Base-by-base conservation (phyloP, 2,888 invertebrate genomes). In the Biston betularia region DNA sequence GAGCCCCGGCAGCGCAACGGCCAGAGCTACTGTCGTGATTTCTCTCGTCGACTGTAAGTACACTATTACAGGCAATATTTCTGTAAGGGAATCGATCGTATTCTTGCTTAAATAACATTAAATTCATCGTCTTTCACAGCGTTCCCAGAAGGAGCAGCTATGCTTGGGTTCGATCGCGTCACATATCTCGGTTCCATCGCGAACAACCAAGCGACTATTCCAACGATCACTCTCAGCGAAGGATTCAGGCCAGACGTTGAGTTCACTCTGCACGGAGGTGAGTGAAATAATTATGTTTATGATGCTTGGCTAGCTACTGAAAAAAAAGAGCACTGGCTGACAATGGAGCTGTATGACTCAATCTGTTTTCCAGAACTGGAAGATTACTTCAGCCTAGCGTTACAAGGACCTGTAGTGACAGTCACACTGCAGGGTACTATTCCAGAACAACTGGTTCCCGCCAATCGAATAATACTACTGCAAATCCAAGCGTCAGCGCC, bases 101-200 rank as follows among this genome's bases (percentile, higher is more conserved):
- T 48, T 48, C 10, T 5, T 6, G 9, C 3, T 50, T 5, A n/a
- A 34, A 9, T n/a, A n/a, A 35, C 8, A 24, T 12, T 35, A 50
- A 50, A n/a, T 2, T 12, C 35, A 35, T 0, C 9, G 8, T 7
- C 0, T 55, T 12, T 49, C n/a, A 53, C 70, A 48, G 66, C 61
- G 10, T 49, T 48, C 42, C 59, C 71, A n/a, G 64, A 71, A 7
- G 54, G 67, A 9, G 63, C 61, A 5, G 40, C 0, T 8, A 35
- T 75, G 40, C 75, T 82, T 44, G 77, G 74, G 12, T 83, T 83
- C 49, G 78, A 83, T 46, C 70, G 69, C 53, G 58, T 72, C 11
- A 75, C 71, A 34, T 83, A 82, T 58, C 33, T 73, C 4, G 84
- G 83, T 9, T 65, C 75, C 5, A 73, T 82, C 8, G 69, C 74